Evolutionary conservation across 2,888 invertebrate genomes (phyloP).

Genomic region (Epistrophella euchroma): DNA sequence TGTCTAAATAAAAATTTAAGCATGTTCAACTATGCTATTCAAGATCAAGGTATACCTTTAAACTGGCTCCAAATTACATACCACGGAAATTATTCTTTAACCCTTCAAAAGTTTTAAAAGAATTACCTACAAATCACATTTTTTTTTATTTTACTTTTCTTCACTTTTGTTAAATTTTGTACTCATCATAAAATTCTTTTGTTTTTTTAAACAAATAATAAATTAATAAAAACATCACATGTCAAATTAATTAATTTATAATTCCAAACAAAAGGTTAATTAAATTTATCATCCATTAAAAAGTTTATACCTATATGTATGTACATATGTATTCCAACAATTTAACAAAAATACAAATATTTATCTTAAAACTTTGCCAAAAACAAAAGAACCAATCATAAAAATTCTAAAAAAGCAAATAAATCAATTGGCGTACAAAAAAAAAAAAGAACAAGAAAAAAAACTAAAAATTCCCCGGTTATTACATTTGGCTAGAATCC

Average conservation of each 20-base stretch:
- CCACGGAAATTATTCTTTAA: no score
- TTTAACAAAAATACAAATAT: background rate
- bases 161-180: no score
- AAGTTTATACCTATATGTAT: background rate
- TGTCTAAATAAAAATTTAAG: no score
- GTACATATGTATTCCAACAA: background rate
- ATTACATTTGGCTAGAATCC: constrained; percentile 50
- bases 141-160: no score
- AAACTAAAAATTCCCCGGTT: constrained; percentile 36
- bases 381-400: constrained; percentile 31
- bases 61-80: no score
- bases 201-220: no score
- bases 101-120: no score
- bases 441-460: background rate
- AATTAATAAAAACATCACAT: background rate
- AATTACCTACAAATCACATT: no score
- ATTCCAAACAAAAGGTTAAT: background rate
- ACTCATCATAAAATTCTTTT: no score
- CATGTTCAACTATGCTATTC: no score
- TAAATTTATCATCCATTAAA: constrained; percentile 15
- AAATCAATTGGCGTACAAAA: constrained; percentile 47
- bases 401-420: constrained; percentile 44
- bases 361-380: background rate
- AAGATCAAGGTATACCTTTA: no score
- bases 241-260: background rate